These are phyloP conservation scores for Gnathonemus echidnorhynchus DNA, from an alignment of 2,113 vertebrate genomes.

Conservation along the genomic window DNA sequence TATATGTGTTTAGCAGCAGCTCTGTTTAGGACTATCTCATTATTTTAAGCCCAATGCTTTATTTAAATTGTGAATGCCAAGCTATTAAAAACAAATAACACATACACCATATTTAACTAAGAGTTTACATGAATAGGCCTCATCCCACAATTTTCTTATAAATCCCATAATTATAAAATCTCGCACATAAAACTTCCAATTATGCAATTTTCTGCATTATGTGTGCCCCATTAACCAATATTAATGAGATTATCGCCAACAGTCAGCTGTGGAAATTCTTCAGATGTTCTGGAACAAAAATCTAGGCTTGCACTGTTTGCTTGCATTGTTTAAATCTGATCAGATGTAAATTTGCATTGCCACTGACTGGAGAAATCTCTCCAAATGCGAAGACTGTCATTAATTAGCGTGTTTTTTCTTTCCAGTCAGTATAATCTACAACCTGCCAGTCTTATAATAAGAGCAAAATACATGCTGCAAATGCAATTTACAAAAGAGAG, in stretches of 20 bases:
- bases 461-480: not conserved
- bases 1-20: not conserved
- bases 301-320: not conserved
- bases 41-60: not conserved
- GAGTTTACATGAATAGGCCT: conserved; percentile 18
- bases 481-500: not conserved
- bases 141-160: not conserved
- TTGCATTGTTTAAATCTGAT: not conserved
- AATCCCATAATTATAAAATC: conserved; percentile 4
- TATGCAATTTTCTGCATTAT: not conserved
- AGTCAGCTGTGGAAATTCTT: not conserved
- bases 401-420: not conserved
- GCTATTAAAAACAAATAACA: not conserved
- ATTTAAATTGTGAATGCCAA: not conserved
- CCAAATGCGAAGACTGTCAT: not conserved
- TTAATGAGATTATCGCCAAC: not conserved
- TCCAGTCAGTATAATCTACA: not conserved
- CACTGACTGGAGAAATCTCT: not conserved
- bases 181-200: conserved; percentile 3
- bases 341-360: conserved; percentile 2
- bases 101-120: conserved; percentile 22
- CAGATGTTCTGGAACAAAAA: not conserved
- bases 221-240: not conserved
- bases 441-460: not conserved
- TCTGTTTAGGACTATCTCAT: not conserved